Evolutionary conservation across 2,113 vertebrate species (phyloP), one percentile per base, ranked within the genome.

Genomic region (Numenius arquata): DNA sequence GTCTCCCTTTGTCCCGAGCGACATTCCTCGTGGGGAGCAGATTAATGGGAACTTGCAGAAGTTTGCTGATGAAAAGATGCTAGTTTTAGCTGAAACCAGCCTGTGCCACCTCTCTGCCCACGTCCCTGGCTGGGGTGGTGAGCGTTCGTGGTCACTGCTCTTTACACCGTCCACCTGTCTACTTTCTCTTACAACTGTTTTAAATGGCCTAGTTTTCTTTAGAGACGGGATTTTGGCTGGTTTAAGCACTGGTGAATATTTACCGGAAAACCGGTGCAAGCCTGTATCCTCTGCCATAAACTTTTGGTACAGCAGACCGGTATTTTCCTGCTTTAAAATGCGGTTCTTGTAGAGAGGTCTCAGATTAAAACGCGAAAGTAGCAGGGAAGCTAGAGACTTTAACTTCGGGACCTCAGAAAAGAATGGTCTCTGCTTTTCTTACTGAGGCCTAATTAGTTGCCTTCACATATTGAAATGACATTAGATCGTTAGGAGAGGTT

Each of bases 11-110:
- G 93, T 96, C 91, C 88, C 32, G 77, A 84, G 81, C 67, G 38
- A 61, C 75, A 48, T 71, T 89, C 92, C 91, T 91, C 84, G 76
- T 67, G 96, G 80, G 91, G 70, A 89, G 83, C 53, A 78, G 94
- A 86, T 82, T 63, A 89, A 62, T 11, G 72, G 70, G 50, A 80
- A 71, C 52, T 88, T 30, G 20, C 55, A 55, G 15, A 83, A 88
- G 71, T 95, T 91, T 66, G 38, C 76, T 23, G 62, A 47, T 8
- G 40, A 72, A 75, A 84, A 89, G 43, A 36, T 7, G 27, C 12
- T 14, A 21, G 30, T 55, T 89, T 72, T 53, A 83, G 58, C 38
- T 29, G 66, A 59, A 74, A 67, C 8, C n/a, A 40, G 38, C 11
- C 85, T 23, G 22, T 48, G 76, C 22, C 34, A 73, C 40, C 76